Base-by-base conservation (phyloP, 53 echinoderm and acorn worm species). In the Hippasteria phrygiana region DNA sequence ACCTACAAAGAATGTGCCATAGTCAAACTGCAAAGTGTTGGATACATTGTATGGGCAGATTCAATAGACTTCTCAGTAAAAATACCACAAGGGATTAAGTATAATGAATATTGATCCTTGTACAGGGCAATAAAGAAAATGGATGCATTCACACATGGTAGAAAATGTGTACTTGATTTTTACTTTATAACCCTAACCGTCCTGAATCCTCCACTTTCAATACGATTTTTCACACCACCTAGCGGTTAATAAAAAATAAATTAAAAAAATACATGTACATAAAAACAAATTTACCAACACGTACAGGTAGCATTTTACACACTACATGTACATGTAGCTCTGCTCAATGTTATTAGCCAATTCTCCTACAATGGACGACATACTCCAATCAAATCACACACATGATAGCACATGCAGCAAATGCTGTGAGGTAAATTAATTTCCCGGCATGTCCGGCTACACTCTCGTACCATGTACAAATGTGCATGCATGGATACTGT, bases 371-470 rank as follows among this genome's bases (percentile, higher is more conserved):
- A 67, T 67, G 18, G 13, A 63, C 24, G 22, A 2, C 0, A 73
- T 1, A 40, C 73, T 73, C 27, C 22, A 43, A 73, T 73, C 43
- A 42, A 73, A 73, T 73, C 73, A n/a, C 43, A 73, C 73, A 73
- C 73, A 73, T 73, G 73, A 73, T 14, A n/a, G 27, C 41, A 42
- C 73, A 4, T 17, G 24, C 40, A 66, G 67, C 73, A 73, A 73
- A 73, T 73, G 43, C 73, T 43, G 13, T 14, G 4, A 73, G 73
- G n/a, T 73, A 73, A 66, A 73, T 73, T 73, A 73, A 73, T 73
- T 73, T 73, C 34, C 65, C 69, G 11, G 2, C 69, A 9, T 67
- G 59, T 59, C 26, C 22, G 17, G 2, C 51, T 2, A 20, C 3
- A 16, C 20, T 3, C 17, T 10, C 17, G 17, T 54, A 54, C 54